Conservation (phyloP, 37 sponge, comb jelly and placozoan species). For the Petrosia ficiformis region DNA sequence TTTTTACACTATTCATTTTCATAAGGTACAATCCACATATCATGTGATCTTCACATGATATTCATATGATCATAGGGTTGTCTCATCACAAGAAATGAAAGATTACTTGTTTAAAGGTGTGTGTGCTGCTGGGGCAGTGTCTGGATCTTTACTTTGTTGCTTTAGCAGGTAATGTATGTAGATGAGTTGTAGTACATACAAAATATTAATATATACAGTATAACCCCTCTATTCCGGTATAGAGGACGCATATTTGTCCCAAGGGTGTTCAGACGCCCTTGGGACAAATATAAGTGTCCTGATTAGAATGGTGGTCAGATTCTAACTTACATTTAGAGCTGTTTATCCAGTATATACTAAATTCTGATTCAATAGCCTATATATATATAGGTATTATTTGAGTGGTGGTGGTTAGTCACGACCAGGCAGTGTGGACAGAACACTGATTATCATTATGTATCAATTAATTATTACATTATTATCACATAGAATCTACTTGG, state of each 20-base stretch:
- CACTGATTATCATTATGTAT: background rate
- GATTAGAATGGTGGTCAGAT: too few relatives aligned
- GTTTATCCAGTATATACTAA: too few relatives aligned
- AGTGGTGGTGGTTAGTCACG: too few relatives aligned
- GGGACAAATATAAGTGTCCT: too few relatives aligned
- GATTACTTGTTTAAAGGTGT: slow-evolving; percentile 39
- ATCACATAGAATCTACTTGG: slow-evolving; percentile 56
- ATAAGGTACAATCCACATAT: background rate
- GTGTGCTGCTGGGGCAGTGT: background rate
- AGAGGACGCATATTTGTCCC: too few relatives aligned
- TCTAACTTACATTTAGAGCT: too few relatives aligned
- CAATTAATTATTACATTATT: background rate
- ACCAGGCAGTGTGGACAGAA: too few relatives aligned
- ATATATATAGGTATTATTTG: too few relatives aligned
- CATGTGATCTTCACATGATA: slow-evolving; percentile 17
- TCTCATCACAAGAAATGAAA: slow-evolving; percentile 13
- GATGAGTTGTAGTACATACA: background rate
- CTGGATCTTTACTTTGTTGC: background rate
- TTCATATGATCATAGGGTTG: slow-evolving; percentile 16
- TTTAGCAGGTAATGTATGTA: slow-evolving; percentile 61
- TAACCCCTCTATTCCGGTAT: background rate
- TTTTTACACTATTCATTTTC: slow-evolving; percentile 18
- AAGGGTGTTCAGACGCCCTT: too few relatives aligned
- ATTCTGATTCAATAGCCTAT: too few relatives aligned
- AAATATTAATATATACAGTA: background rate